A percentile compares a stretch with the other conserved stretches of the same genome.
These are phyloP conservation scores for Azorinus chamasolen DNA, from an alignment of 2,888 invertebrate species.

Conservation along the genomic window DNA sequence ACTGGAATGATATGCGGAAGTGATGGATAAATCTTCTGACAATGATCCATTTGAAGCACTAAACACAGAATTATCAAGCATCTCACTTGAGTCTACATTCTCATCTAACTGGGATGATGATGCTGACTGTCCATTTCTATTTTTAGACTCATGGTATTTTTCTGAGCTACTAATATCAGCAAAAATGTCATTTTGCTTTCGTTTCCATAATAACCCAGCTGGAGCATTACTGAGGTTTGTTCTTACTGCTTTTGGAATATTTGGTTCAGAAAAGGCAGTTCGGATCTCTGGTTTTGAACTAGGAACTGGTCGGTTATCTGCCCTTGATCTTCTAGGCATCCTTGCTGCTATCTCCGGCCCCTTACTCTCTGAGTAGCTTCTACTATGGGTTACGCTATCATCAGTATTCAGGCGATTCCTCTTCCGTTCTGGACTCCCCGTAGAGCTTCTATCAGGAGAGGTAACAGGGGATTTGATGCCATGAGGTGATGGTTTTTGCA, in stretches of 20 bases:
- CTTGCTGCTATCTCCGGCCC: too few species aligned
- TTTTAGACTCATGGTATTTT: slow-evolving; percentile 41
- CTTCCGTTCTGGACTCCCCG: slow-evolving; percentile 51
- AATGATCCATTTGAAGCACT: slow-evolving; percentile 54
- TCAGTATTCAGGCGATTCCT: slow-evolving; percentile 21
- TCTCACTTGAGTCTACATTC: slow-evolving; percentile 30
- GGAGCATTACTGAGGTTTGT: slow-evolving; percentile 64
- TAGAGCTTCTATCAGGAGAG: slow-evolving; percentile 71
- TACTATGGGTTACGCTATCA: slow-evolving; percentile 5
- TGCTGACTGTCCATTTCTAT: slow-evolving; percentile 42
- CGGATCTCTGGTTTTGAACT: slow-evolving; percentile 47
- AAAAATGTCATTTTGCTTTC: slow-evolving; percentile 63
- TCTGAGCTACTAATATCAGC: slow-evolving; percentile 58
- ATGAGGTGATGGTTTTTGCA: slow-evolving; percentile 67
- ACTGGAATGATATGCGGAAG: slow-evolving; percentile 61
- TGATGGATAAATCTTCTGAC: slow-evolving; percentile 59
- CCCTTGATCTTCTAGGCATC: slow-evolving; percentile 41
- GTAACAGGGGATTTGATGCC: slow-evolving; percentile 67
- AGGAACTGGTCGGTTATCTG: slow-evolving; percentile 62
- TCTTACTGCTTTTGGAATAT: slow-evolving; percentile 51
- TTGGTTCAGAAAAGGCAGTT: slow-evolving; percentile 60
- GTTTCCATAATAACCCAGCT: slow-evolving; percentile 74
- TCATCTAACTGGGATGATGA: slow-evolving; percentile 36
- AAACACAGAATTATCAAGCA: slow-evolving; percentile 53
- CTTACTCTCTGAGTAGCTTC: background rate